phyloP scores from a whole-genome alignment of 2,797 vertebrate genomes.

The Arremon aurantiirostris region DNA sequence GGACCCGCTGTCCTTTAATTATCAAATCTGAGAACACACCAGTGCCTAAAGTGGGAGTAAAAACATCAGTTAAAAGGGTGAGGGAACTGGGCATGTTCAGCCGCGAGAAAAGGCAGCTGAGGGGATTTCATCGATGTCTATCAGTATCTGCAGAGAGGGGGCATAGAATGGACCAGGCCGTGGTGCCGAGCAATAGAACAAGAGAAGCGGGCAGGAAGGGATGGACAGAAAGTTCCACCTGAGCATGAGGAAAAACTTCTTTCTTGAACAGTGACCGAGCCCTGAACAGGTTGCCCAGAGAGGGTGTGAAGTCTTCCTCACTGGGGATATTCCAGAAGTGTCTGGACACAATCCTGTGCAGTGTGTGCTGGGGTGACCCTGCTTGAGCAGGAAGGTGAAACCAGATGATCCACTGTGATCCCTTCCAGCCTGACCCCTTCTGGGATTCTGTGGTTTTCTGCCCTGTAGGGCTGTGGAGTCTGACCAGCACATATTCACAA shows the following conservation, averaged over 20 bases:
- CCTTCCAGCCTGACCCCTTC: no score
- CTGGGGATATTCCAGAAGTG: background rate
- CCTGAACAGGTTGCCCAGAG: background rate
- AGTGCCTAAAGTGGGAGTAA: background rate
- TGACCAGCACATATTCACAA: accelerated
- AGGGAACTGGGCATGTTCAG: background rate
- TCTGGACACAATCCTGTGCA: background rate
- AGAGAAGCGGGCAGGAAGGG: background rate
- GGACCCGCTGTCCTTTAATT: accelerated
- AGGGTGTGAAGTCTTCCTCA: no score
- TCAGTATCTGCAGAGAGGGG: background rate
- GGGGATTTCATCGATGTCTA: background rate
- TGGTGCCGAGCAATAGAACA: background rate
- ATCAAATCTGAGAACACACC: background rate
- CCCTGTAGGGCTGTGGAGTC: accelerated
- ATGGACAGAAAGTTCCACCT: background rate
- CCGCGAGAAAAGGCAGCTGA: background rate
- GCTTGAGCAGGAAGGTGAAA: background rate
- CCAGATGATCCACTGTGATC: background rate
- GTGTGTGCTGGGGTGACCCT: background rate
- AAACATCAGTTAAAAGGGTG: background rate
- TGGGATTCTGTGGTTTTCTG: background rate
- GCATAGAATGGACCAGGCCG: no score
- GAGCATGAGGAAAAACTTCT: background rate
- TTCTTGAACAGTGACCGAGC: background rate